Base-by-base conservation (phyloP, 2,888 invertebrate genomes). In the Agonopterix heracliana region DNA sequence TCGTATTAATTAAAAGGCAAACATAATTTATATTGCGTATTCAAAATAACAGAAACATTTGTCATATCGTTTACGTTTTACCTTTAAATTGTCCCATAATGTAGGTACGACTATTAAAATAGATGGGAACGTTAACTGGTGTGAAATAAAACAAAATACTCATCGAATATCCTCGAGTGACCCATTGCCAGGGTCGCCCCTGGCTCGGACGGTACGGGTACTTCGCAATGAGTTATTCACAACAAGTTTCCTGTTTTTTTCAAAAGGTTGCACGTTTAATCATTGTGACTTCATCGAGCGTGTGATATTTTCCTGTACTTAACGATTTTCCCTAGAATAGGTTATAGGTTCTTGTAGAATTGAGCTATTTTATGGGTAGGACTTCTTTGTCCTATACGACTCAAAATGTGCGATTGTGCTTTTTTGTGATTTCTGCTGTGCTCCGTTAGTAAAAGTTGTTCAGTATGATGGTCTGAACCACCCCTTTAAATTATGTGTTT, bases 231-330 rank as follows among this genome's bases (percentile, higher is more conserved):
- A 47, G 43, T 47, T 44, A 44, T 47, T 36, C 34, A 4, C 10
- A 70, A 70, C 61, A 63, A 69, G 68, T 64, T 74, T 74, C 74
- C 74, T 74, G 74, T 73, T 68, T 55, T 63, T 61, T 57, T 60
- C 45, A 45, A 36, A 59, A 59, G 61, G 60, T 60, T 61, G 54
- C 53, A 45, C 52, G 59, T 60, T 56, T 38, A 55, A 54, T 56
- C 62, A 56, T 48, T 53, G 47, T 53, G 71, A 72, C 61, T 64
- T 74, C 74, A 71, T 54, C 55, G 51, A 55, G 53, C 59, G 49
- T 56, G 48, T 48, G 60, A 52, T 62, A 42, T 51, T 63, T 66
- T 64, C 61, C 61, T 45, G 45, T 43, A 4, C 9, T 38, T 62
- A 49, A 57, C 26, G 51, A 54, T 64, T 71, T 65, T 64, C 63